A percentile compares a stretch with the other conserved stretches of the same genome.
Evolutionary conservation across 2,113 vertebrate genomes (phyloP).

Genomic region (Jaculus jaculus): DNA sequence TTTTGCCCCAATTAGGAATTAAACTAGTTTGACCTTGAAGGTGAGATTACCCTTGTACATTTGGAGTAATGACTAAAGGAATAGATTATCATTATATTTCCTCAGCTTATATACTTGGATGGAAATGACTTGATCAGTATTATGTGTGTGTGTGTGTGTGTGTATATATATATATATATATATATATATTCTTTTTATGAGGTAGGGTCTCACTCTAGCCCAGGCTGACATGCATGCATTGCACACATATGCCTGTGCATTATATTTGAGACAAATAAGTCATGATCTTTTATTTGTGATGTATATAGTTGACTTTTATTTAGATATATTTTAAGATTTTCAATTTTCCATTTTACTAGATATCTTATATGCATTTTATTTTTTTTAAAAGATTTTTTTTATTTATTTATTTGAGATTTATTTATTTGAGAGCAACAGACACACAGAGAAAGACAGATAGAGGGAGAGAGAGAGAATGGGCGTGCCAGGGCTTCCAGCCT

Average conservation of each 20-base stretch:
- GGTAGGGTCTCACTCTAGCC: too few relatives aligned
- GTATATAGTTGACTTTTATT: neutral
- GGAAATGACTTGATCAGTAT: neutral
- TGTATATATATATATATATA: accelerated
- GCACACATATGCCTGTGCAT: too few relatives aligned
- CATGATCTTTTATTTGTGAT: neutral
- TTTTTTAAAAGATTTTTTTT: too few relatives aligned
- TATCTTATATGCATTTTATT: slow-evolving; percentile 27
- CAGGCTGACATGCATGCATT: too few relatives aligned
- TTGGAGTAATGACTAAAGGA: neutral
- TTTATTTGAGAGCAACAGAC: too few relatives aligned
- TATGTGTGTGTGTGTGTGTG: neutral
- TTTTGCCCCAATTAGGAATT: neutral
- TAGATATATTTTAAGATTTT: neutral
- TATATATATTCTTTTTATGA: too few relatives aligned
- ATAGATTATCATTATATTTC: neutral
- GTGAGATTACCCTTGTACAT: neutral
- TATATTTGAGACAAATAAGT: neutral
- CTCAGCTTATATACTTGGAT: neutral
- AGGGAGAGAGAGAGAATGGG: too few relatives aligned
- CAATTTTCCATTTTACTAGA: slow-evolving; percentile 15
- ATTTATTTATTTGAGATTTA: too few relatives aligned
- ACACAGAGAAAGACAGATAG: too few relatives aligned
- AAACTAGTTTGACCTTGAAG: neutral
- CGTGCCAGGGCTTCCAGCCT: too few relatives aligned